Evolutionary conservation across 2,888 invertebrate species (phyloP), one percentile per base, ranked within the genome.

Genomic region (Nasonia oneida): DNA sequence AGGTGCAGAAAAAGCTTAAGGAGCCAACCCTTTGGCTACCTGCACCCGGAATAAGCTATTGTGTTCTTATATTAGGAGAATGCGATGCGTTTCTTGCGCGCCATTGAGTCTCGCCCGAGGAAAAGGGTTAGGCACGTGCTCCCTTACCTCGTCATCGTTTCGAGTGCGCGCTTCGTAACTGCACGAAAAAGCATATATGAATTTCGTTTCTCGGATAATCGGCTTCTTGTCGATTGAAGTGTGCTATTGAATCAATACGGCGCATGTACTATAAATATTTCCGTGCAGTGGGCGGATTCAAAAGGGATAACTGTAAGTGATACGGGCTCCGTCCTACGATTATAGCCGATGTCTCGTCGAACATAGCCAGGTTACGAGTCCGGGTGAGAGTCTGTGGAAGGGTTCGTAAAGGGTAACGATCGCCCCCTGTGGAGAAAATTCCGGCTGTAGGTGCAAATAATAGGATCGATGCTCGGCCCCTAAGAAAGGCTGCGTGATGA

Each of bases 1-100:
- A 76, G 88, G 71, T n/a, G 75, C n/a, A 87, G 78, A 89, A 89
- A 88, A 89, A 89, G 88, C 85, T 85, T 78, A 86, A 89, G 89
- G 89, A 89, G 87, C 83, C 73, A 83, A 84, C 84, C 81, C 78
- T 64, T 85, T 85, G 50, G 71, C 77, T 85, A 84, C 80, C 81
- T 81, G 85, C 42, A 23, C 74, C 6, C 23, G 57, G 67, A 33
- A 67, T 14, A 33, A 18, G 50, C 57, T 37, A 84, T 84, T 84
- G 84, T 84, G 14, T 23, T 61, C 50, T 50, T 47, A 47, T 29
- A n/a, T 42, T 57, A 57, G 57, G 64, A 76, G 42, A 78, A 79
- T 84, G 14, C 53, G 47, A 84, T 84, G n/a, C 57, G 37, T 29
- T 76, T 47, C 78, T 64, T 70, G 33, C 39, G 50, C 64, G 42